These are phyloP conservation scores for Psittacula cyanocephala DNA, from an alignment of 2,113 vertebrate species.

Conservation along the genomic window DNA sequence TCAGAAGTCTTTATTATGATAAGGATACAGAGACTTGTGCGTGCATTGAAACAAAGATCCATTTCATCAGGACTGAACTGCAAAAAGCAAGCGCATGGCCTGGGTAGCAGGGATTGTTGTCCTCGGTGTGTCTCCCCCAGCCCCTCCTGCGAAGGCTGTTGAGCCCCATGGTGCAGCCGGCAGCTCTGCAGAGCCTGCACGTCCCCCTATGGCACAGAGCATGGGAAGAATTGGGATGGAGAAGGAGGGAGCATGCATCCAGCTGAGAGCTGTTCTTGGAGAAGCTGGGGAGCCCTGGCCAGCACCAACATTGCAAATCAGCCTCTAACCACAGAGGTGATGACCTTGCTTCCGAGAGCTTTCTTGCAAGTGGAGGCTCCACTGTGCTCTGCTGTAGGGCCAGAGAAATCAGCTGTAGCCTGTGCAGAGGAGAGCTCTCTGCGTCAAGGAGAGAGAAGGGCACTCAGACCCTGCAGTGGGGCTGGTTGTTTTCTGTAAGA, in stretches of 20 bases:
- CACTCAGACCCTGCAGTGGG: neutral
- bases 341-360: neutral
- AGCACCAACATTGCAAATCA: neutral
- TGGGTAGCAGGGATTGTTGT: neutral
- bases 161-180: neutral
- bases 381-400: neutral
- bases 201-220: neutral
- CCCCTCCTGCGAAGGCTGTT: neutral
- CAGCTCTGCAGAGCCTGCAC: neutral
- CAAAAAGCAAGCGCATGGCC: neutral
- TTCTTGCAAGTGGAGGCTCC: neutral
- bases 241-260: neutral
- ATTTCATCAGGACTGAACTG: neutral
- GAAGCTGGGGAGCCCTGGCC: neutral
- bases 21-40: constrained; percentile 7
- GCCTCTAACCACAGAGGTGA: neutral
- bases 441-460: neutral
- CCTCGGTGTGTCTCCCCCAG: neutral
- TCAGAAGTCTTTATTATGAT: constrained; percentile 51
- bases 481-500: neutral
- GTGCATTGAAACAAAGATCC: neutral
- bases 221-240: neutral
- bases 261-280: neutral
- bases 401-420: neutral
- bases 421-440: neutral